These are phyloP conservation scores for Eubasilissa regina DNA, from an alignment of 1,140 invertebrate species.

Conservation along the genomic window DNA sequence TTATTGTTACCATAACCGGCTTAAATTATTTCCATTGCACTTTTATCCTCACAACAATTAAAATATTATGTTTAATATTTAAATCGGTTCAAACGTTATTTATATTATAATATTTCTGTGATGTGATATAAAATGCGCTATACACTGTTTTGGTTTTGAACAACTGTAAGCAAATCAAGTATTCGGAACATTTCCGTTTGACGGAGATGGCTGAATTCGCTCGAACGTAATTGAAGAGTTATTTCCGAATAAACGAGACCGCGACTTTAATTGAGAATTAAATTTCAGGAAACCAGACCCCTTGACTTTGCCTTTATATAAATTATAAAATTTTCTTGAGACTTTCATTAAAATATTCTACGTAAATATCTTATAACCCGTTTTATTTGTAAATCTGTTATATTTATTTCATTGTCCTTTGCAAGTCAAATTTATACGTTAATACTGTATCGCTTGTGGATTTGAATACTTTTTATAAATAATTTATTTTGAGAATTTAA, in stretches of 20 bases:
- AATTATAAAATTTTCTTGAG: slow-evolving; percentile 21
- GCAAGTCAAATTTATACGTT: neutral
- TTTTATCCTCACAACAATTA: too few relatives aligned
- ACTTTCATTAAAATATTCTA: slow-evolving; percentile 23
- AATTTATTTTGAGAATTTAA: too few relatives aligned
- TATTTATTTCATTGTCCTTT: slow-evolving; percentile 8
- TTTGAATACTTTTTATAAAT: too few relatives aligned
- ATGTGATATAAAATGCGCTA: too few relatives aligned
- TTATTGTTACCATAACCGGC: too few relatives aligned
- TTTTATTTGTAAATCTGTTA: slow-evolving; percentile 29
- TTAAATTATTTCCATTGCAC: too few relatives aligned
- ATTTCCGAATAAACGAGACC: slow-evolving; percentile 17
- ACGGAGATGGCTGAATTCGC: slow-evolving; percentile 8
- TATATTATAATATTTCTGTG: too few relatives aligned
- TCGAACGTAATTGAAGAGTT: slow-evolving; percentile 17
- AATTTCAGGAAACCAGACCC: slow-evolving; percentile 5
- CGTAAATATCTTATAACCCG: slow-evolving; percentile 5
- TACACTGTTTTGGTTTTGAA: too few relatives aligned
- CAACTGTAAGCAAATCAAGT: slow-evolving; percentile 3
- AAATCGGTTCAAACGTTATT: too few relatives aligned
- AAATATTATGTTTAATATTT: too few relatives aligned
- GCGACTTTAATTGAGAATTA: slow-evolving; percentile 18
- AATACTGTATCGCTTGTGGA: neutral
- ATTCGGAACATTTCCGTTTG: slow-evolving; percentile 15
- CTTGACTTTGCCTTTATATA: slow-evolving; percentile 18